Percentiles rank a stretch among this genome's conserved stretches.
Conservation (phyloP, 1,140 invertebrate genomes). For the Zaprionus davidi region DNA sequence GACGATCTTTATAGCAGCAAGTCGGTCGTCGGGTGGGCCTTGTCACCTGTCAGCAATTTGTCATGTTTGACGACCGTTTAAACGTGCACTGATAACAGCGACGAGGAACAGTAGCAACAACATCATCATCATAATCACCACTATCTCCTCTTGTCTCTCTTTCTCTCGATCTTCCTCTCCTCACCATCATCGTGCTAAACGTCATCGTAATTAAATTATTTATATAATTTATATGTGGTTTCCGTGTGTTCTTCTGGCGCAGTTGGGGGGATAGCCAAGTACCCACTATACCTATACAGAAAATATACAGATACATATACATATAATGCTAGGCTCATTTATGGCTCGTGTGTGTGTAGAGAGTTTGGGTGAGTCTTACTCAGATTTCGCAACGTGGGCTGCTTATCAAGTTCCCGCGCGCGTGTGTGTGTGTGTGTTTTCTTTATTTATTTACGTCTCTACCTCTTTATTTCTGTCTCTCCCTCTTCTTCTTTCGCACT, state of each 20-base stretch:
- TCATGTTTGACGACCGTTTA: conserved; percentile 62
- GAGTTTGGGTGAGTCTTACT: conserved; percentile 26
- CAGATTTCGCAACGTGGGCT: conserved; percentile 40
- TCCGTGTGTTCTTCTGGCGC: background rate
- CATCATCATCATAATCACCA: conserved; percentile 1
- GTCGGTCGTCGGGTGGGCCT: conserved; percentile 10
- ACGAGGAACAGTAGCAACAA: background rate
- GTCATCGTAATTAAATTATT: conserved; percentile 34
- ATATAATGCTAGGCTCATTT: conserved; percentile 14
- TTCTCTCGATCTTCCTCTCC: background rate
- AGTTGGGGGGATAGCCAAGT: conserved; percentile 15
- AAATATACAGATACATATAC: conserved; percentile 4
- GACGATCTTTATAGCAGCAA: conserved; percentile 1
- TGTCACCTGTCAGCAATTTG: conserved; percentile 55
- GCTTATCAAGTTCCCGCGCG: conserved; percentile 48
- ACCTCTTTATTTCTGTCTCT: conserved; percentile 2
- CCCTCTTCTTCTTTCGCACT: conserved; percentile 14
- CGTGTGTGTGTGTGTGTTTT: conserved; percentile 35
- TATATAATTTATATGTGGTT: conserved; percentile 21
- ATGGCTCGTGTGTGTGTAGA: background rate
- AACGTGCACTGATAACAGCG: conserved; percentile 33
- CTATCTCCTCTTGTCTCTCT: background rate
- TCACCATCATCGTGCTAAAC: background rate
- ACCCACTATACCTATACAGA: background rate
- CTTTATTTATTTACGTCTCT: conserved; percentile 37